phyloP scores from a whole-genome alignment of 2,888 invertebrate species.

The Leptinotarsa peninsularis region DNA sequence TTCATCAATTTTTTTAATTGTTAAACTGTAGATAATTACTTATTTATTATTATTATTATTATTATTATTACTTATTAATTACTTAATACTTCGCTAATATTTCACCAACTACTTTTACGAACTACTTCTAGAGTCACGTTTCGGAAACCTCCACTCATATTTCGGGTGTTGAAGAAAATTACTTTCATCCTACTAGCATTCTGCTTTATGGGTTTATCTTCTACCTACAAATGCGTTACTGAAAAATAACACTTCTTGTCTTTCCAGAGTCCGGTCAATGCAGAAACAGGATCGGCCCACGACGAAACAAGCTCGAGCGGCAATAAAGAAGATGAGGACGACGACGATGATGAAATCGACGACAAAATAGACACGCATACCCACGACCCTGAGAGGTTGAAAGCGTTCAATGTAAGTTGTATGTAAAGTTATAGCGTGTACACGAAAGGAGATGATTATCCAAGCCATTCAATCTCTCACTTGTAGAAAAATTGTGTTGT shows the following conservation, averaged over 20 bases:
- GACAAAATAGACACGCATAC: constrained; percentile 90
- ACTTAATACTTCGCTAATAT: too few relatives aligned
- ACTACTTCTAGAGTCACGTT: too few relatives aligned
- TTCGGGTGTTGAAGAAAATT: too few relatives aligned
- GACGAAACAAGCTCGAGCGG: constrained; percentile 92
- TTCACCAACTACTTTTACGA: too few relatives aligned
- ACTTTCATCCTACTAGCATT: too few relatives aligned
- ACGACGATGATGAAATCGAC: constrained; percentile 92
- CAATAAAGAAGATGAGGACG: constrained; percentile 86
- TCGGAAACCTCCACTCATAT: too few relatives aligned
- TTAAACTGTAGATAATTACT: too few relatives aligned
- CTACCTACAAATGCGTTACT: not conserved
- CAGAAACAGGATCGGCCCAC: constrained; percentile 77
- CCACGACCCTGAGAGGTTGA: constrained; percentile 91
- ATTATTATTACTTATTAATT: too few relatives aligned
- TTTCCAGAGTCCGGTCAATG: constrained; percentile 76
- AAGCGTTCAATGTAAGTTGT: constrained; percentile 89
- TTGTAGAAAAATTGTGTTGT: not conserved
- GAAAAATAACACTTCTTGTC: constrained; percentile 32
- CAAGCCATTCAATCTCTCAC: not conserved
- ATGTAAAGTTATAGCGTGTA: not conserved
- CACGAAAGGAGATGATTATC: not conserved
- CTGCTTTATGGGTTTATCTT: not conserved
- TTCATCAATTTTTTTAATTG: too few relatives aligned
- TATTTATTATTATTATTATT: too few relatives aligned